Percentiles rank a stretch among this genome's conserved stretches.
Conservation (phyloP, 2,113 vertebrate species). For the Leucosticte australis region DNA sequence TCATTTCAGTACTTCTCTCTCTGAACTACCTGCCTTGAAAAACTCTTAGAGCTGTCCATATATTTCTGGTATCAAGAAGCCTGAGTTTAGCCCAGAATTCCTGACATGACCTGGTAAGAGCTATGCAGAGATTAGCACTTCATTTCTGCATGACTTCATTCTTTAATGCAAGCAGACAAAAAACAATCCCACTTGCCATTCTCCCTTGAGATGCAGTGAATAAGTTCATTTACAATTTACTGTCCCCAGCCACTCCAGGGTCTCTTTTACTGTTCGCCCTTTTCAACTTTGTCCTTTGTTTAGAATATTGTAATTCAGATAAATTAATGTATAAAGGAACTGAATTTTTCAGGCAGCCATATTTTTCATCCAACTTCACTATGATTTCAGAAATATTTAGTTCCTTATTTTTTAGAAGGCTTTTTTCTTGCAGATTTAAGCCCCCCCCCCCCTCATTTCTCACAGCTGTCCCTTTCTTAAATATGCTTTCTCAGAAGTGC, state of each 20-base stretch:
- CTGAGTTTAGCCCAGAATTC: not conserved
- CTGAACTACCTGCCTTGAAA: not conserved
- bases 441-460: not conserved
- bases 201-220: not conserved
- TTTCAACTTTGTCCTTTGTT: not conserved
- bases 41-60: not conserved
- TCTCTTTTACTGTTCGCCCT: not conserved
- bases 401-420: not conserved
- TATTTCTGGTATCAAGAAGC: not conserved
- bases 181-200: not conserved
- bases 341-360: not conserved
- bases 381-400: not conserved
- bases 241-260: not conserved
- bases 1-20: not conserved
- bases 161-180: not conserved
- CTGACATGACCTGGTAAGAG: not conserved
- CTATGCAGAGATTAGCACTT: not conserved
- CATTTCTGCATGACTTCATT: constrained; percentile 1
- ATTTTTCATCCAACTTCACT: not conserved
- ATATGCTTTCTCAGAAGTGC: not conserved
- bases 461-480: not conserved
- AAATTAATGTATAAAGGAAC: not conserved
- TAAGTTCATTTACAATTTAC: not conserved
- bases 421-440: not conserved
- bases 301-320: not conserved